Conservation (phyloP, 2,888 invertebrate species). For the Eugnorisma glareosa region DNA sequence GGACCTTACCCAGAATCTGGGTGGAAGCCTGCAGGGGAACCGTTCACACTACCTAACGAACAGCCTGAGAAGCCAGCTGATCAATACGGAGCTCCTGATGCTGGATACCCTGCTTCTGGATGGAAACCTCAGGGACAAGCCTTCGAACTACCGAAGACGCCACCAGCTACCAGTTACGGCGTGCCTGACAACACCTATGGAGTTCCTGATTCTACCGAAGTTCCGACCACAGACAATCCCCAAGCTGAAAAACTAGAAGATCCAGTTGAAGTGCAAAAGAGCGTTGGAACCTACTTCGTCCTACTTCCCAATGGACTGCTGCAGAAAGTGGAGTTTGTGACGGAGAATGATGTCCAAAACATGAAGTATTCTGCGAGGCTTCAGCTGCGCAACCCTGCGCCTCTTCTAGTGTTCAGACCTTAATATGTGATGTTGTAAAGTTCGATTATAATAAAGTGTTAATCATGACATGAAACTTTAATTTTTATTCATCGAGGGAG, state of each 20-base stretch:
- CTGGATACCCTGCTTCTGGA: constrained; percentile 84
- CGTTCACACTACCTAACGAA: constrained; percentile 79
- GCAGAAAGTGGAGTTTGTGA: constrained; percentile 91
- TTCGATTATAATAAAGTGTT: constrained; percentile 46
- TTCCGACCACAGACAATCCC: constrained; percentile 82
- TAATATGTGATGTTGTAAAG: constrained; percentile 63
- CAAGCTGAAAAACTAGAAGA: constrained; percentile 81
- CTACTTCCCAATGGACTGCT: constrained; percentile 92
- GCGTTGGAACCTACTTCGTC: constrained; percentile 91
- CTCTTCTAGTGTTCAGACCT: constrained; percentile 79
- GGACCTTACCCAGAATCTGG: constrained; percentile 83
- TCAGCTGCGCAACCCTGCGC: constrained; percentile 86
- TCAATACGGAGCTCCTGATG: constrained; percentile 69
- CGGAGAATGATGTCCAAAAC: constrained; percentile 87
- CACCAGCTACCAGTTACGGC: constrained; percentile 79
- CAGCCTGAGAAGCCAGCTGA: constrained; percentile 75
- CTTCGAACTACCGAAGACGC: constrained; percentile 82
- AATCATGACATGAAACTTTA: constrained; percentile 23
- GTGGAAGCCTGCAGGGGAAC: constrained; percentile 84
- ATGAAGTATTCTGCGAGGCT: constrained; percentile 92
- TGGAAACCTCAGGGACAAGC: constrained; percentile 85
- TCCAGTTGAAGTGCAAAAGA: constrained; percentile 85
- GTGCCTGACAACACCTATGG: constrained; percentile 81
- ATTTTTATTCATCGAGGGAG: background rate
- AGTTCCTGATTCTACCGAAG: constrained; percentile 77